A percentile compares a stretch with the other conserved stretches of the same genome.
Conservation (phyloP, 2,888 invertebrate genomes). For the Machimus rusticus region DNA sequence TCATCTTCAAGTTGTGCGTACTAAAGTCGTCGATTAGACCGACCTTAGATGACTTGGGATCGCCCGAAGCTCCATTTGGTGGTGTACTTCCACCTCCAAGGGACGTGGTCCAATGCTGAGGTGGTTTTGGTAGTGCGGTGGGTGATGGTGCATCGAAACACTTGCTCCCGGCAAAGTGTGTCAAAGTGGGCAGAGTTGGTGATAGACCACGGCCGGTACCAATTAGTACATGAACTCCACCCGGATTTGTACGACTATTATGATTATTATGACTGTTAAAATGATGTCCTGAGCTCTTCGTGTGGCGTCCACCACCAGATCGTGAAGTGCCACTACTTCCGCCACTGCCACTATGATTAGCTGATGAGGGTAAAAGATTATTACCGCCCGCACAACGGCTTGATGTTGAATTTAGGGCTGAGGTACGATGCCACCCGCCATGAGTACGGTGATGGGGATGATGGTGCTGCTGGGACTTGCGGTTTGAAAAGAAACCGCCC, state of each 20-base stretch:
- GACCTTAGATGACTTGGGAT: neutral
- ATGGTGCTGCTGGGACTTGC: slow-evolving; percentile 52
- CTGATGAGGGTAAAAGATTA: slow-evolving; percentile 42
- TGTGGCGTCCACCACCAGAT: slow-evolving; percentile 33
- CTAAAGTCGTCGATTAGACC: slow-evolving; percentile 61
- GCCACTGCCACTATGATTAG: neutral
- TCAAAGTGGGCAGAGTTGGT: slow-evolving; percentile 59
- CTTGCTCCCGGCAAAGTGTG: slow-evolving; percentile 75
- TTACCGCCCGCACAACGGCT: slow-evolving; percentile 40
- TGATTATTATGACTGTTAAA: slow-evolving; percentile 29
- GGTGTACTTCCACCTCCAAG: slow-evolving; percentile 46
- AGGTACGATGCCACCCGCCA: slow-evolving; percentile 52
- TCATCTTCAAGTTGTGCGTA: slow-evolving; percentile 70
- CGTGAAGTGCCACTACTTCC: slow-evolving; percentile 10
- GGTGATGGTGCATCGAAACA: slow-evolving; percentile 85
- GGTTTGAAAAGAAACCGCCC: slow-evolving; percentile 52
- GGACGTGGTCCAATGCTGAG: slow-evolving; percentile 72
- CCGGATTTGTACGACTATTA: slow-evolving; percentile 42
- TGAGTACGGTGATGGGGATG: slow-evolving; percentile 48
- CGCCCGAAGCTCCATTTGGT: neutral
- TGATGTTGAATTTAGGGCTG: slow-evolving; percentile 9
- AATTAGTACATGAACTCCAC: slow-evolving; percentile 45
- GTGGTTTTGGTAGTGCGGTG: slow-evolving; percentile 79
- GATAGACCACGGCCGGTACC: slow-evolving; percentile 52
- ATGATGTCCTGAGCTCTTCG: slow-evolving; percentile 30